phyloP scores from a whole-genome alignment of 2,797 vertebrate genomes.

The Delichon dasypus region DNA sequence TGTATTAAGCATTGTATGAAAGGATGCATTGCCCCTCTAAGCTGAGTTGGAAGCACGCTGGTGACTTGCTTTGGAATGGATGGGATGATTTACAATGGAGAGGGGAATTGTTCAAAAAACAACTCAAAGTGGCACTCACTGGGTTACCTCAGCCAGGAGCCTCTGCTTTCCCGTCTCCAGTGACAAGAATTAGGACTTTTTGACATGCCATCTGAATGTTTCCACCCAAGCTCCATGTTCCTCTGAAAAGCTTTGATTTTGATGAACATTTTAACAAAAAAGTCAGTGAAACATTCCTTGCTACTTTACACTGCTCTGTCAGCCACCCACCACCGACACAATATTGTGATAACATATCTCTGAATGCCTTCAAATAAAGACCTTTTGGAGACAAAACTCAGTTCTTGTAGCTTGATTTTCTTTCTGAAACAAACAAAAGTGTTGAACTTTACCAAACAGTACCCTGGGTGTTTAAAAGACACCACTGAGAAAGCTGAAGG shows the following conservation, averaged over 20 bases:
- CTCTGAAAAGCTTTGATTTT: background rate
- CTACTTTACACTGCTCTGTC: background rate
- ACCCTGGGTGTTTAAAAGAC: background rate
- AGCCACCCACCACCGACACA: background rate
- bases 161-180: background rate
- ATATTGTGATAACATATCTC: background rate
- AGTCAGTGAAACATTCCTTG: background rate
- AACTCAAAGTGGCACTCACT: background rate
- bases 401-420: background rate
- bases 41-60: background rate
- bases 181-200: background rate
- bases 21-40: background rate
- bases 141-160: background rate
- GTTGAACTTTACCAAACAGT: background rate
- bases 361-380: background rate
- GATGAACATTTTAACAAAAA: background rate
- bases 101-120: background rate
- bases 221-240: background rate
- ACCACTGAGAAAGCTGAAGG: background rate
- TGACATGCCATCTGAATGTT: background rate
- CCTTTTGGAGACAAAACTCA: background rate
- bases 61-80: background rate
- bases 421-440: background rate
- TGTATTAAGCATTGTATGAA: background rate
- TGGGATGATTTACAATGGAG: background rate